phyloP scores from a whole-genome alignment of 92 coral and sea anemone species.

The Epizoanthus fatuus region DNA sequence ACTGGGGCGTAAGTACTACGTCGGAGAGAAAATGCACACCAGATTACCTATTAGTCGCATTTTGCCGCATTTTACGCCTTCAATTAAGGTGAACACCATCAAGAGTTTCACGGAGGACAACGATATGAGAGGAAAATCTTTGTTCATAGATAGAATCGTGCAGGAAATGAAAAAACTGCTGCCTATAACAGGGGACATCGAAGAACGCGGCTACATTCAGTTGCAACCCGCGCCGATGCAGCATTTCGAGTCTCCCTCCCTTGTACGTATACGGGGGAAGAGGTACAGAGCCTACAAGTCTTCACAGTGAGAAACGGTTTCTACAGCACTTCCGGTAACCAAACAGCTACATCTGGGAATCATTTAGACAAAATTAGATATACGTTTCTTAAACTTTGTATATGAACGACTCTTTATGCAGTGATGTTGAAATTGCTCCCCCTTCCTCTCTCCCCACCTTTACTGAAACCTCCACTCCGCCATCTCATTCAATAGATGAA shows the following conservation, averaged over 20 bases:
- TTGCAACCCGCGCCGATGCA: conserved; percentile 32
- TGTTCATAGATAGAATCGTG: conserved; percentile 5
- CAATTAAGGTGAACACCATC: conserved; percentile 10
- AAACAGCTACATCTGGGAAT: too few relatives aligned
- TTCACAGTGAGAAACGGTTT: background rate
- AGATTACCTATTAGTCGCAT: conserved; percentile 29
- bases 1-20: conserved; percentile 16
- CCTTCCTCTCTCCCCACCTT: too few relatives aligned
- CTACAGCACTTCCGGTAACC: too few relatives aligned
- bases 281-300: conserved; percentile 25
- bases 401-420: too few relatives aligned
- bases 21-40: conserved; percentile 40
- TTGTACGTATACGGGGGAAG: conserved; percentile 5
- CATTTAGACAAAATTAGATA: too few relatives aligned
- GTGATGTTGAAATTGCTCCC: too few relatives aligned
- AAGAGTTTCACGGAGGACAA: background rate
- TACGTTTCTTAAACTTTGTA: too few relatives aligned
- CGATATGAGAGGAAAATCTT: background rate
- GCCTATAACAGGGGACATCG: conserved; percentile 22
- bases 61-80: conserved; percentile 23
- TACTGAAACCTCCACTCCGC: too few relatives aligned
- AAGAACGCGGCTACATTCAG: conserved; percentile 35
- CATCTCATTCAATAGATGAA: too few relatives aligned
- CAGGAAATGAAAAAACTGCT: conserved; percentile 28
- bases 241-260: conserved; percentile 8